A percentile compares a stretch with the other conserved stretches of the same genome.
phyloP scores from a whole-genome alignment of 2,113 vertebrate genomes.

The Gymnorhina tibicen region DNA sequence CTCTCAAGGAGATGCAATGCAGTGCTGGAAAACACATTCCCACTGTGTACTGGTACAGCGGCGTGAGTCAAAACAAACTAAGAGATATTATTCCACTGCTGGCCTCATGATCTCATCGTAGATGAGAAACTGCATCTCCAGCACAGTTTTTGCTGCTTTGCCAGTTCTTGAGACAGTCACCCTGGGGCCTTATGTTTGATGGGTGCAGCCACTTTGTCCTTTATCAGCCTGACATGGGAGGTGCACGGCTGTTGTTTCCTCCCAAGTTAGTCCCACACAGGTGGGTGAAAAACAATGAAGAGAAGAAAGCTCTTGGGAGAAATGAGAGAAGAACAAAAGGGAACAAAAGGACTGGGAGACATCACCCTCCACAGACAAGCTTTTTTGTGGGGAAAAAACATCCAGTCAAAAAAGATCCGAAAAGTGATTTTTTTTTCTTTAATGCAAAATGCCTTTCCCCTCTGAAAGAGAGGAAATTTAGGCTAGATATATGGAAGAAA shows the following conservation, averaged over 20 bases:
- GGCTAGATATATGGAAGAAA: background rate
- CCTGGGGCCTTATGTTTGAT: background rate
- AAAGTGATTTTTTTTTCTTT: background rate
- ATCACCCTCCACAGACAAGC: background rate
- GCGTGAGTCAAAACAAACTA: background rate
- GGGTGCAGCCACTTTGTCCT: background rate
- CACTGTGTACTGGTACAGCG: background rate
- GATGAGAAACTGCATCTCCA: background rate
- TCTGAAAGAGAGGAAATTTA: background rate
- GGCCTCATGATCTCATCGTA: background rate
- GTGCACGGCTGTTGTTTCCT: background rate
- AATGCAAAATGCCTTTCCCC: background rate
- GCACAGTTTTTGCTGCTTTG: background rate
- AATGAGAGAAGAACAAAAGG: background rate
- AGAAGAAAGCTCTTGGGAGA: background rate
- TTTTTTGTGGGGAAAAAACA: background rate
- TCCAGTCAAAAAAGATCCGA: background rate
- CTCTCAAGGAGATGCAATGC: background rate
- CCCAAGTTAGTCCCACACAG: background rate
- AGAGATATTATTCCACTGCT: background rate
- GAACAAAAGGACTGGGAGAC: background rate
- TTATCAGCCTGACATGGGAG: background rate
- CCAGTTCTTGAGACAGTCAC: background rate
- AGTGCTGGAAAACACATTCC: background rate
- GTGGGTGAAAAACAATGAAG: background rate